Evolutionary conservation across 2,113 vertebrate species (phyloP).

Genomic region (Oophaga pumilio): DNA sequence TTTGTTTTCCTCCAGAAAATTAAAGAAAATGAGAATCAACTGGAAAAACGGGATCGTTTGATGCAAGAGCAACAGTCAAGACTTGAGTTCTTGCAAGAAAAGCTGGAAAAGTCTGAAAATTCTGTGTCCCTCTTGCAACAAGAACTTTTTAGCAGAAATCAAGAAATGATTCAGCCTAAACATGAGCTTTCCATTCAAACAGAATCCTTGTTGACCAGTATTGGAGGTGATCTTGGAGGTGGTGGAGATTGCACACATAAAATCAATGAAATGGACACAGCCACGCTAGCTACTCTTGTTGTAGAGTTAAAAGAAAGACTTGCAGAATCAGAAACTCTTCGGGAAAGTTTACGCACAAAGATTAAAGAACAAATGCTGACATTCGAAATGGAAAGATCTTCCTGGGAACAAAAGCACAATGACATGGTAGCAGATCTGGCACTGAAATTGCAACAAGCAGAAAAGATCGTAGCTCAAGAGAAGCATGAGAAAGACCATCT

Average conservation of each 20-base stretch:
- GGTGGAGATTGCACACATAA: conserved; percentile 54
- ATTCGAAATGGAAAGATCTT: conserved; percentile 67
- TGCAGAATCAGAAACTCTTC: conserved; percentile 57
- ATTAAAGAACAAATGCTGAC: conserved; percentile 69
- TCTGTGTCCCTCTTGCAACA: conserved; percentile 59
- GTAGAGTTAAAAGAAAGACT: conserved; percentile 63
- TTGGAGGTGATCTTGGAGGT: not conserved
- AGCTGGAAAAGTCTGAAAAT: conserved; percentile 53
- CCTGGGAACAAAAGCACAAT: conserved; percentile 67
- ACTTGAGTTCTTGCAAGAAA: conserved; percentile 56
- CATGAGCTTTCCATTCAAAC: not conserved
- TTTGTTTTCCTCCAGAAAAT: conserved; percentile 63
- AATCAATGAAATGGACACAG: conserved; percentile 61
- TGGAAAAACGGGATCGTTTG: conserved; percentile 63
- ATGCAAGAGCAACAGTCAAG: conserved; percentile 63
- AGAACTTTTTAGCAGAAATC: conserved; percentile 61
- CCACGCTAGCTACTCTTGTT: conserved; percentile 63
- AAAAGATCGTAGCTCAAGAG: conserved; percentile 64
- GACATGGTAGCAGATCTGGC: conserved; percentile 66
- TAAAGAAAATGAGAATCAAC: conserved; percentile 64
- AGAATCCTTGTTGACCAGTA: not conserved
- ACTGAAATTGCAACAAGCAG: conserved; percentile 63
- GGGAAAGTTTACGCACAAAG: conserved; percentile 63
- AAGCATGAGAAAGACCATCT: conserved; percentile 76
- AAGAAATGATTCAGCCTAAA: conserved; percentile 61